Conservation (phyloP, 2,888 invertebrate species). For the Margaritifera margaritifera region DNA sequence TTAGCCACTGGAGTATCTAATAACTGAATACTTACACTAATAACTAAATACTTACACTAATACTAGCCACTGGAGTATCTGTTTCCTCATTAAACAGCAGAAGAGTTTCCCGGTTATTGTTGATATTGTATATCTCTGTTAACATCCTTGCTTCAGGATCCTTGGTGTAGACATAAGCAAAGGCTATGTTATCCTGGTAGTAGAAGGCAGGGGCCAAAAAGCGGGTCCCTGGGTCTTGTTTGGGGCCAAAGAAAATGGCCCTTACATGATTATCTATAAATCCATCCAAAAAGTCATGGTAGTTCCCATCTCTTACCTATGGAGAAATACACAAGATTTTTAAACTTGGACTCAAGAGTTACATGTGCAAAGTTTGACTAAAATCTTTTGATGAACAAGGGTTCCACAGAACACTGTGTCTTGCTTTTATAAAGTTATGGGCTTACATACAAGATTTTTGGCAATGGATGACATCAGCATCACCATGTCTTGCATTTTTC, state of each 20-base stretch:
- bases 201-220: constrained; percentile 92
- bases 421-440: too few species aligned
- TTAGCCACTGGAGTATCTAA: constrained; percentile 70
- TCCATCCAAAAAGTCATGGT: constrained; percentile 81
- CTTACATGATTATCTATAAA: constrained; percentile 95
- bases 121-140: constrained; percentile 80
- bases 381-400: neutral
- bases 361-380: neutral
- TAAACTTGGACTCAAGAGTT: too few species aligned
- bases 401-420: neutral
- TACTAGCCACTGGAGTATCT: constrained; percentile 73
- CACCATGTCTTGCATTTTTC: too few species aligned
- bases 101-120: constrained; percentile 79
- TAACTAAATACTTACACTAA: constrained; percentile 51
- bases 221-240: constrained; percentile 84
- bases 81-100: constrained; percentile 91
- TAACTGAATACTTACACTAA: neutral
- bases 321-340: too few species aligned
- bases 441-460: too few species aligned
- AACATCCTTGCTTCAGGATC: constrained; percentile 70
- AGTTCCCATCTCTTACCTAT: neutral
- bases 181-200: constrained; percentile 88
- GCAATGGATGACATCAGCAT: too few species aligned
- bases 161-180: constrained; percentile 77
- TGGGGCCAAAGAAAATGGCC: constrained; percentile 83